Conservation (phyloP, 1,140 invertebrate species). For the Andricus grossulariae region DNA sequence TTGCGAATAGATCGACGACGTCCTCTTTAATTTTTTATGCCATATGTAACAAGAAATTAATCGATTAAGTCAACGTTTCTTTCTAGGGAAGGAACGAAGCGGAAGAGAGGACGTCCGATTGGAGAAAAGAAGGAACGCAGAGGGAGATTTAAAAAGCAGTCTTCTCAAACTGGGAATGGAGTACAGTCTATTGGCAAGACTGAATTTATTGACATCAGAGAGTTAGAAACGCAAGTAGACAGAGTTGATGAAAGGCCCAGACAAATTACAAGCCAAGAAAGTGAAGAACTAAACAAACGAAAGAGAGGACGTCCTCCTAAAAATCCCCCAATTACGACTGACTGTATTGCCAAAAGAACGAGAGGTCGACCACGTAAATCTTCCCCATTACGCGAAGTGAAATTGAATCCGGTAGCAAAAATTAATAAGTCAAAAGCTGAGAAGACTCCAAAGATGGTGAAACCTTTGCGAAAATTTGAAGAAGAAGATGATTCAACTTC, state of each 20-base stretch:
- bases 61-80: slow-evolving; percentile 12
- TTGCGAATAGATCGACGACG: too few species aligned
- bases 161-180: too few species aligned
- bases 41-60: neutral
- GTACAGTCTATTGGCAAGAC: too few species aligned
- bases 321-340: neutral
- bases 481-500: neutral
- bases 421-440: too few species aligned
- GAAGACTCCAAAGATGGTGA: neutral
- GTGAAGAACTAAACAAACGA: neutral
- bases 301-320: neutral
- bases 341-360: neutral
- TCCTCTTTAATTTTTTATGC: too few species aligned
- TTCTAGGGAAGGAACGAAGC: slow-evolving; percentile 6
- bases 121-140: neutral
- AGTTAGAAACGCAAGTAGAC: too few species aligned
- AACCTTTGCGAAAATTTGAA: neutral
- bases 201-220: too few species aligned
- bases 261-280: neutral
- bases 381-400: too few species aligned
- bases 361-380: neutral
- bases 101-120: neutral
- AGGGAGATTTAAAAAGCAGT: neutral
- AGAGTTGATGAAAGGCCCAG: too few species aligned
- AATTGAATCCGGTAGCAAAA: too few species aligned